A percentile compares a stretch with the other conserved stretches of the same genome.
Conservation (phyloP, 1,140 invertebrate genomes). For the Drosophila baimaii region DNA sequence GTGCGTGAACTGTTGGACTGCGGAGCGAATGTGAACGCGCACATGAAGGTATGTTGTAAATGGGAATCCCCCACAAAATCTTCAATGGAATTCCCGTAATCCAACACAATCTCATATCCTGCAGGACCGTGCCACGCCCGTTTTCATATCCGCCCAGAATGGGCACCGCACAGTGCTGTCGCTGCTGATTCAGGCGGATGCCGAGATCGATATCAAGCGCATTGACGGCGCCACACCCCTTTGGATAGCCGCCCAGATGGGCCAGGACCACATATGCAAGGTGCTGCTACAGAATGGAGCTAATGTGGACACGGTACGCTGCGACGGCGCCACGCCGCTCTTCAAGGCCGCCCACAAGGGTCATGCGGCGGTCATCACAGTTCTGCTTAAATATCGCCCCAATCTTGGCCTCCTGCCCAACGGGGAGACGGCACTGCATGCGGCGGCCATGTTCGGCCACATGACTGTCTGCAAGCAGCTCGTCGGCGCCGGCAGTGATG, state of each 20-base stretch:
- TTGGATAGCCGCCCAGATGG: slow-evolving; percentile 97
- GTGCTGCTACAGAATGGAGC: slow-evolving; percentile 91
- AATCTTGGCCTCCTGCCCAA: slow-evolving; percentile 92
- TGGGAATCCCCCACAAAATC: not conserved
- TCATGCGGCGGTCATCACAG: slow-evolving; percentile 92
- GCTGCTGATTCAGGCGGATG: slow-evolving; percentile 89
- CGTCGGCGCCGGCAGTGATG: slow-evolving; percentile 89
- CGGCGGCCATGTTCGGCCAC: slow-evolving; percentile 94
- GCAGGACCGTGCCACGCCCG: slow-evolving; percentile 94
- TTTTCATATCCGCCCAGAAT: slow-evolving; percentile 96
- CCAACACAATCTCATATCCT: not conserved
- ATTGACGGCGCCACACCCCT: slow-evolving; percentile 94
- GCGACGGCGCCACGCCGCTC: slow-evolving; percentile 95
- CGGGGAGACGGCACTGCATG: slow-evolving; percentile 95
- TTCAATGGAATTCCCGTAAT: not conserved
- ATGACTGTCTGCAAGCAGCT: slow-evolving; percentile 91
- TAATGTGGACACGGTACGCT: slow-evolving; percentile 91
- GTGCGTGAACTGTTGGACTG: slow-evolving; percentile 91
- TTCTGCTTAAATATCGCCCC: slow-evolving; percentile 93
- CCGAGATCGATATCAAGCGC: slow-evolving; percentile 88
- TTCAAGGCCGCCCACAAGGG: slow-evolving; percentile 98
- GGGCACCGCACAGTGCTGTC: slow-evolving; percentile 91
- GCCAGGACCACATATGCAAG: slow-evolving; percentile 92
- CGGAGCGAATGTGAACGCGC: slow-evolving; percentile 92
- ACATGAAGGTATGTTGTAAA: slow-evolving; percentile 90